These are phyloP conservation scores for Clupea harengus DNA, from an alignment of 2,113 vertebrate genomes.

Conservation along the genomic window DNA sequence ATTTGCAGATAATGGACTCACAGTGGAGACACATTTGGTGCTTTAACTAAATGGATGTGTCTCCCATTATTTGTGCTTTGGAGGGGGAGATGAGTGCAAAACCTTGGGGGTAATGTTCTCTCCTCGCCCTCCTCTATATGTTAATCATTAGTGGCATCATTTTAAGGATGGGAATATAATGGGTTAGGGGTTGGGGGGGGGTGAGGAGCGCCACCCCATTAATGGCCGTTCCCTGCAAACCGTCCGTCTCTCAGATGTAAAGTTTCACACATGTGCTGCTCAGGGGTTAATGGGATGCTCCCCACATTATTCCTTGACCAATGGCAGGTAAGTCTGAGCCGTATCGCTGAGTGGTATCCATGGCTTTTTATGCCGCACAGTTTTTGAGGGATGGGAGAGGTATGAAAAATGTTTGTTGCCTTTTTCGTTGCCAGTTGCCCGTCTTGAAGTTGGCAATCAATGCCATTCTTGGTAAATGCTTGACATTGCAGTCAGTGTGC, in stretches of 20 bases:
- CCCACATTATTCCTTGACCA: background rate
- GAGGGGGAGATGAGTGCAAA: constrained; percentile 27
- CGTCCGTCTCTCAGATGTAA: constrained; percentile 27
- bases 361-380: background rate
- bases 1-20: constrained; percentile 50
- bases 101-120: constrained; percentile 39
- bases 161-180: constrained; percentile 48
- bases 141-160: constrained; percentile 51
- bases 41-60: constrained; percentile 49
- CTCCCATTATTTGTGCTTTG: constrained; percentile 45
- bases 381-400: background rate
- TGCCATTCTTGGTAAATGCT: background rate
- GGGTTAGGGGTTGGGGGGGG: constrained; percentile 28
- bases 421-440: background rate
- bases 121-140: constrained; percentile 37
- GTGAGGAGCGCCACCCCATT: constrained; percentile 43
- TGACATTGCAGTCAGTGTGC: background rate
- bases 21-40: constrained; percentile 36
- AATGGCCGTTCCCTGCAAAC: constrained; percentile 49
- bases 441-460: background rate
- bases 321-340: background rate
- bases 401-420: background rate
- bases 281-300: constrained; percentile 26
- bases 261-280: background rate
- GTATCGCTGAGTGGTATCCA: background rate